Base-by-base conservation (phyloP, 2,113 vertebrate genomes). In the Chaetura pelagica region DNA sequence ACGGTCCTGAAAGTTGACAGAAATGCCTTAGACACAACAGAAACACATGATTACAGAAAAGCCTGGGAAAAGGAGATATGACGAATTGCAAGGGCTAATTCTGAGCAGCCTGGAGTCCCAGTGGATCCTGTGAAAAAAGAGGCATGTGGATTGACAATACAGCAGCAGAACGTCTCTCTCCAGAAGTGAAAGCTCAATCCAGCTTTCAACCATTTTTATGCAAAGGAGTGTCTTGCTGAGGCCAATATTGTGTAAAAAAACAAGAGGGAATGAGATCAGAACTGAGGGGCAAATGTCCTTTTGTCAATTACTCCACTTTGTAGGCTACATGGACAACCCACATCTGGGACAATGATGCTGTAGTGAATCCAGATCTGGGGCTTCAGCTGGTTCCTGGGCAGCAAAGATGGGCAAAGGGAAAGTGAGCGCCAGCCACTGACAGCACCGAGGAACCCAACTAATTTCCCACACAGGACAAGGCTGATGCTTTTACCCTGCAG, bases 71-170 rank as follows among this genome's bases (percentile, higher is more conserved):
- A 89, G 44, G 51, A 96, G 78, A 89, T 81, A 78, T 89, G 87
- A 96, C 94, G 92, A 97, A 96, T 91, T 90, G 48, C 89, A 79
- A 0, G 7, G 66, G 38, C 38, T 91, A 87, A 92, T 93, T 95
- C 72, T 91, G 46, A 94, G 34, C 74, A 90, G 84, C 64, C 79
- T 63, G 46, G 59, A 94, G 93, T 93, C 81, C 91, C 87, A 15
- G 17, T 4, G 11, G 90, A 91, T 64, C 29, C 67, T 18, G 5
- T 75, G 85, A 86, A 94, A 93, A 87, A 94, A 59, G 87, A 97
- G 64, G 87, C 1, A 0, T 81, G 42, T 69, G 48, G 80, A 49
- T 51, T 82, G 77, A 78, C 68, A 91, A 67, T 52, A 78, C 18
- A 11, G 74, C 71, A 95, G 77, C 68, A 80, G 95, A 95, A 90